Conservation (phyloP, 2,113 vertebrate genomes). For the Carassius auratus region DNA sequence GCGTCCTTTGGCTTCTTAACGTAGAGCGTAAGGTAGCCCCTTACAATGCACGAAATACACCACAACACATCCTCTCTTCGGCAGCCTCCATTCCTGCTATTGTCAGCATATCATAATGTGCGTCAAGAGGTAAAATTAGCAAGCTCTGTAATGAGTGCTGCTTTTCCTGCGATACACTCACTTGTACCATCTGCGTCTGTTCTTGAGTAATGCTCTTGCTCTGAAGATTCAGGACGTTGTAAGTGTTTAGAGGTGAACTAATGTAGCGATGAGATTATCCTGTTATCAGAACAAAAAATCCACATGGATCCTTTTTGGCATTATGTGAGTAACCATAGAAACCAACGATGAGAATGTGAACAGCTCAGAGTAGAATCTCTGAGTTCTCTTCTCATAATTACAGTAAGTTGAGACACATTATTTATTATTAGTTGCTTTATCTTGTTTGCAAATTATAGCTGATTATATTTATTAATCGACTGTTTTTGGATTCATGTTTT, state of each 20-base stretch:
- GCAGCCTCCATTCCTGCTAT: conserved; percentile 73
- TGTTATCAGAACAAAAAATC: background rate
- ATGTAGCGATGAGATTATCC: background rate
- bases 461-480: background rate
- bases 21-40: conserved; percentile 67
- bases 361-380: background rate
- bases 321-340: background rate
- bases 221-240: conserved; percentile 52
- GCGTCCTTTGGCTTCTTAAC: conserved; percentile 54
- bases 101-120: conserved; percentile 67
- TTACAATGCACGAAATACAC: conserved; percentile 66
- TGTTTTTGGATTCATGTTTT: conserved; percentile 9
- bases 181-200: conserved; percentile 48
- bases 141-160: conserved; percentile 46
- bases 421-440: background rate
- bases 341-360: background rate
- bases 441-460: conserved; percentile 2
- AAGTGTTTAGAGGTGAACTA: background rate
- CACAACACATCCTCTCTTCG: conserved; percentile 64
- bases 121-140: conserved; percentile 67
- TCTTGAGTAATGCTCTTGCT: conserved; percentile 12
- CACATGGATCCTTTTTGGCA: background rate
- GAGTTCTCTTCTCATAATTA: background rate
- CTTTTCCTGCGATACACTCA: conserved; percentile 58
- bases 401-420: background rate